These are phyloP conservation scores for Takifugu rubripes DNA, from an alignment of 2,797 vertebrate genomes.

Conservation along the genomic window DNA sequence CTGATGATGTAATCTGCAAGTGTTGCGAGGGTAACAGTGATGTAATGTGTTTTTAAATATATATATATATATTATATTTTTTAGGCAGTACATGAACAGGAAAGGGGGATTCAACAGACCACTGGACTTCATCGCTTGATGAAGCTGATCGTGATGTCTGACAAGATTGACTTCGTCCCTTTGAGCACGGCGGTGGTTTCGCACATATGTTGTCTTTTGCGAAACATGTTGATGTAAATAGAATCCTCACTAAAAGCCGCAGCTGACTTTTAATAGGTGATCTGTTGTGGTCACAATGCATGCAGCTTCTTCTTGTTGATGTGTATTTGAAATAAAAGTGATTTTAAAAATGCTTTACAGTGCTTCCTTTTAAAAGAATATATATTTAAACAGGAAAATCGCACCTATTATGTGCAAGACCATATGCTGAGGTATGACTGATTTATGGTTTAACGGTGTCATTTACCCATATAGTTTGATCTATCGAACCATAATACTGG, in stretches of 20 bases:
- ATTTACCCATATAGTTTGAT: background rate
- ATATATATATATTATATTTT: conserved; percentile 18
- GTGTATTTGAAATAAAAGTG: conserved; percentile 54
- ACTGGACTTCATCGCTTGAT: conserved; percentile 95
- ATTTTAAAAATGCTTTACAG: conserved; percentile 15
- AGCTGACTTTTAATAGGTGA: conserved; percentile 5
- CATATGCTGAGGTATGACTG: background rate
- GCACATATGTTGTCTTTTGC: conserved; percentile 13
- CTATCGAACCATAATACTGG: no score
- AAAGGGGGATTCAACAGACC: conserved; percentile 99
- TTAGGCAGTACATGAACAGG: conserved; percentile 97
- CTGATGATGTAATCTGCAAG: conserved; percentile 80
- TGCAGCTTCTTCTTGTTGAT: conserved; percentile 20
- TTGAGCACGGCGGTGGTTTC: conserved; percentile 8
- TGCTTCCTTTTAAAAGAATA: background rate
- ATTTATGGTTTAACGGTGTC: background rate
- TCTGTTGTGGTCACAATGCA: background rate
- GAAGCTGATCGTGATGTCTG: background rate
- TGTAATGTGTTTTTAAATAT: conserved; percentile 72
- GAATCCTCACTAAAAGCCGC: conserved; percentile 12
- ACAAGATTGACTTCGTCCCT: conserved; percentile 4
- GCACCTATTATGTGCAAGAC: background rate
- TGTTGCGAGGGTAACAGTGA: conserved; percentile 79
- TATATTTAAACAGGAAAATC: background rate
- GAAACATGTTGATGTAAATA: conserved; percentile 36